Percentiles rank a stretch among this genome's conserved stretches.
phyloP scores from a whole-genome alignment of 2,888 invertebrate genomes.

The Schizaphis graminum region DNA sequence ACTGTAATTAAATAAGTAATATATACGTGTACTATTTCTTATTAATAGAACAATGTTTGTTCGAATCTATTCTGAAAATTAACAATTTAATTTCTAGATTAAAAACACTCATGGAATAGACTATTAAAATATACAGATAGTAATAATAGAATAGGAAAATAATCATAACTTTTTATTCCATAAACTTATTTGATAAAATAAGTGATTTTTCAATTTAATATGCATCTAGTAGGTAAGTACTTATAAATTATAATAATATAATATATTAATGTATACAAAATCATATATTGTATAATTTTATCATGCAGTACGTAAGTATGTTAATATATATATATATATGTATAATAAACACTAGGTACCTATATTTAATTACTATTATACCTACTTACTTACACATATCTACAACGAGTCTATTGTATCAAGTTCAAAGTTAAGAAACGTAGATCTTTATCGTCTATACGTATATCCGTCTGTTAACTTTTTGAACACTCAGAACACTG shows the following conservation, averaged over 20 bases:
- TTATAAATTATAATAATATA: neutral
- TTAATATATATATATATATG: neutral
- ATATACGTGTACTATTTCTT: neutral
- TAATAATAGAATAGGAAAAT: neutral
- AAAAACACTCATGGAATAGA: neutral
- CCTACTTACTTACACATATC: neutral
- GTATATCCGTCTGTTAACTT: neutral
- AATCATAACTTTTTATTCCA: neutral
- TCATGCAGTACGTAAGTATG: neutral
- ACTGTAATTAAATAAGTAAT: constrained; percentile 4
- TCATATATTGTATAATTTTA: neutral
- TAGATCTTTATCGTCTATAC: neutral
- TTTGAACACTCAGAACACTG: neutral
- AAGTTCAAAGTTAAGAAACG: neutral
- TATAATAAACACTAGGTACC: neutral
- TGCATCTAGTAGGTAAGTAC: neutral
- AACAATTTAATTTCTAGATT: neutral
- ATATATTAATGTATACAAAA: neutral
- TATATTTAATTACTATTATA: neutral
- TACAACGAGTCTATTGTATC: neutral
- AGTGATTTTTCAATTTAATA: neutral
- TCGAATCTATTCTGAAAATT: neutral
- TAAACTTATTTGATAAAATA: neutral
- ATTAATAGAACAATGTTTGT: neutral
- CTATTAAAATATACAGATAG: neutral